These are phyloP conservation scores for Pachymerium ferrugineum DNA, from an alignment of 2,888 invertebrate genomes.

Conservation along the genomic window DNA sequence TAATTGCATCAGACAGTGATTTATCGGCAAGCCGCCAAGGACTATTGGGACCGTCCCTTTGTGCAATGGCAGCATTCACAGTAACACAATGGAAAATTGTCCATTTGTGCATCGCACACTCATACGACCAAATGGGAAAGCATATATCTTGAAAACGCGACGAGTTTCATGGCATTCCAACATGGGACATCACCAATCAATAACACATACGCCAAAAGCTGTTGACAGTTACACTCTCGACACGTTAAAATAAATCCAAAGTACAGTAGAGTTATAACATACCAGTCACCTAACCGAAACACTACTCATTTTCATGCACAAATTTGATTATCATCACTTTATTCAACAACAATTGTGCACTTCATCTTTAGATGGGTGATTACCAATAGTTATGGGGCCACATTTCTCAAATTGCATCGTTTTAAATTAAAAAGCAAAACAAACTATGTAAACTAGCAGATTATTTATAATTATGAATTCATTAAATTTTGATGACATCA, in stretches of 20 bases:
- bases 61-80: constrained; percentile 17
- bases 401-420: too few relatives aligned
- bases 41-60: background rate
- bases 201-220: background rate
- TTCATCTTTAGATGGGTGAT: too few relatives aligned
- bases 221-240: constrained; percentile 16
- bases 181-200: constrained; percentile 12
- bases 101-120: constrained; percentile 11
- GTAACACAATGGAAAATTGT: constrained; percentile 22
- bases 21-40: constrained; percentile 22
- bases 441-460: too few relatives aligned
- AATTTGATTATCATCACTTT: background rate
- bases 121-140: background rate
- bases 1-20: constrained; percentile 25
- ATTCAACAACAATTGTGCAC: too few relatives aligned
- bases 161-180: constrained; percentile 11
- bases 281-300: too few relatives aligned
- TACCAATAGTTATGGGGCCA: too few relatives aligned
- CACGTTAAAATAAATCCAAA: background rate
- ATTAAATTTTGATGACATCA: too few relatives aligned
- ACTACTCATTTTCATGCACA: too few relatives aligned
- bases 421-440: too few relatives aligned
- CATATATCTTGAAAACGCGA: constrained; percentile 19
- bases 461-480: too few relatives aligned
- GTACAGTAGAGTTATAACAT: background rate